phyloP scores from a whole-genome alignment of 1,140 invertebrate species.

The Bombus confusus region DNA sequence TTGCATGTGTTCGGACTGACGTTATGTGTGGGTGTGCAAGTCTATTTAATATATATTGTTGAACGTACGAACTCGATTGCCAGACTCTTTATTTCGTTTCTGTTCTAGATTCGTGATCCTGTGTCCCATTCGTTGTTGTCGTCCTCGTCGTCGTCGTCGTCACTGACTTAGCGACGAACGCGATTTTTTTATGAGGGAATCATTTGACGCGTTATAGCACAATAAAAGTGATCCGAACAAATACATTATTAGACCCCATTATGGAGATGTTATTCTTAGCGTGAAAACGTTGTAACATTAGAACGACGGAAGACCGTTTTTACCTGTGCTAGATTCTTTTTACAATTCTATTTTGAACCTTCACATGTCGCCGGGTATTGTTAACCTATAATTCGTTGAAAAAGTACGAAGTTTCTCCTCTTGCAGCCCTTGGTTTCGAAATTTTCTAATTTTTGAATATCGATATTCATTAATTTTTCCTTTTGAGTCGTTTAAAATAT shows the following conservation, averaged over 20 bases:
- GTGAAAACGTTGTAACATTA: slow-evolving; percentile 42
- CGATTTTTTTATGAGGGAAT: neutral
- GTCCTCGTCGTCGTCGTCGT: neutral
- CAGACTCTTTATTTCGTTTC: slow-evolving; percentile 32
- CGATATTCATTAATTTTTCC: too few species aligned
- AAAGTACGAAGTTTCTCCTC: neutral
- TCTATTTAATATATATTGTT: slow-evolving; percentile 19
- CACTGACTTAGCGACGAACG: neutral
- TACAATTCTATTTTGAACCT: neutral
- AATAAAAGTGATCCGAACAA: neutral
- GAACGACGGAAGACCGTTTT: slow-evolving; percentile 17
- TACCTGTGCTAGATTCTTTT: slow-evolving; percentile 44
- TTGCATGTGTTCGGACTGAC: slow-evolving; percentile 49
- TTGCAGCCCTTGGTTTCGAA: neutral
- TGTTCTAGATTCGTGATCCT: slow-evolving; percentile 23
- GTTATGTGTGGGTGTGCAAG: slow-evolving; percentile 53
- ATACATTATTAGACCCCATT: slow-evolving; percentile 15
- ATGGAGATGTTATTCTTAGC: slow-evolving; percentile 44
- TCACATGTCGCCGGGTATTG: slow-evolving; percentile 29
- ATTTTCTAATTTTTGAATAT: neutral
- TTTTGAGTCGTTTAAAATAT: neutral
- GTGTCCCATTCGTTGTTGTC: neutral
- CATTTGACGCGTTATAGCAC: slow-evolving; percentile 12
- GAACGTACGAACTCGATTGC: slow-evolving; percentile 12
- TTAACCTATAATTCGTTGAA: slow-evolving; percentile 14